Evolutionary conservation across 2,113 vertebrate species (phyloP).

Genomic region (Plecturocebus donacophilus): DNA sequence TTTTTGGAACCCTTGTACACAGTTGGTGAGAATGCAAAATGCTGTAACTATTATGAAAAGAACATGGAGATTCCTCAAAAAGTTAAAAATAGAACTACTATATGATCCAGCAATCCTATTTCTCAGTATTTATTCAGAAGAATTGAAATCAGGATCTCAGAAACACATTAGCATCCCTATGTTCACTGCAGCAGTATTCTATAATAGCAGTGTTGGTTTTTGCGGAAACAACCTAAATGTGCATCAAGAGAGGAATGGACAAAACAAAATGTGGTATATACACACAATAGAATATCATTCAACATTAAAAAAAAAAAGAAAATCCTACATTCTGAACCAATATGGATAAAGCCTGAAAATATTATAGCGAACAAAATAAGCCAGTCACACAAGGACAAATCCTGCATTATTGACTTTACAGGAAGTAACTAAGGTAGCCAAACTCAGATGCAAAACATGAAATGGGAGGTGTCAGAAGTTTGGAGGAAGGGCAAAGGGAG

Average conservation of each 20-base stretch:
- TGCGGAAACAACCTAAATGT: background rate
- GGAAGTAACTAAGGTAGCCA: background rate
- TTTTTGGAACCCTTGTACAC: background rate
- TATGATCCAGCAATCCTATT: background rate
- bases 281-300: background rate
- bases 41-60: accelerated
- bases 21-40: background rate
- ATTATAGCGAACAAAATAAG: background rate
- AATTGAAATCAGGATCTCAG: background rate
- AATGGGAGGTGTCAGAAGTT: background rate
- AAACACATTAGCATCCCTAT: background rate
- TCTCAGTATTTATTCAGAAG: background rate
- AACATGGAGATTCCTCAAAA: background rate
- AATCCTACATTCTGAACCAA: background rate
- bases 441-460: background rate
- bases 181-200: background rate
- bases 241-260: background rate
- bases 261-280: background rate
- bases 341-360: background rate
- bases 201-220: background rate
- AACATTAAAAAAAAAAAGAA: background rate
- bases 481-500: background rate
- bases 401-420: background rate
- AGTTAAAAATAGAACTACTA: background rate
- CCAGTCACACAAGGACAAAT: background rate